phyloP scores from a whole-genome alignment of 2,888 invertebrate species.

The Lingula anatina region DNA sequence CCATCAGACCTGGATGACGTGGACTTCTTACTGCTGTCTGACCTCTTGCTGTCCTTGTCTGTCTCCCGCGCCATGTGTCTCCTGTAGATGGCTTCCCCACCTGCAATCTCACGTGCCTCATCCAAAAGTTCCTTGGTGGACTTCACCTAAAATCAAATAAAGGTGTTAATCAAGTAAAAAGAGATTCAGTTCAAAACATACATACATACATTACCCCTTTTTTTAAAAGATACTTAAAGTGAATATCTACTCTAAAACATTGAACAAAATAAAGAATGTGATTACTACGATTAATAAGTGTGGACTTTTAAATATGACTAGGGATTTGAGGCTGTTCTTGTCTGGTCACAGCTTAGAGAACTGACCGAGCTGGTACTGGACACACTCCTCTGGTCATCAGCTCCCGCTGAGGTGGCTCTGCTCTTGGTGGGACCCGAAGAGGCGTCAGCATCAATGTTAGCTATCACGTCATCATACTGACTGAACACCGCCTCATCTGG shows the following conservation, averaged over 20 bases:
- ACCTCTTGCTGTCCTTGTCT: not conserved
- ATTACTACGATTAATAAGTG: too few species aligned
- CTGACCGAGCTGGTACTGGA: not conserved
- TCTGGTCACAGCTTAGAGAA: too few species aligned
- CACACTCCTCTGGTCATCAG: not conserved
- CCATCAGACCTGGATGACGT: not conserved
- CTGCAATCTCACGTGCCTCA: slow-evolving; percentile 39
- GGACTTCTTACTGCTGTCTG: not conserved
- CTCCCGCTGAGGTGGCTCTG: not conserved
- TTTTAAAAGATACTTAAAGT: too few species aligned
- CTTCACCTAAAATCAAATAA: slow-evolving; percentile 19
- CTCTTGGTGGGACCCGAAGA: too few species aligned
- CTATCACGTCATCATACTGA: slow-evolving; percentile 27
- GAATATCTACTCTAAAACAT: too few species aligned
- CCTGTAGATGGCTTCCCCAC: slow-evolving; percentile 16
- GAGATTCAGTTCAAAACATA: too few species aligned
- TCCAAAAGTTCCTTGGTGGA: slow-evolving; percentile 42
- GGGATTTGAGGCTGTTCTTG: too few species aligned
- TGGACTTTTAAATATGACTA: too few species aligned
- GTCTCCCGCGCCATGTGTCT: not conserved
- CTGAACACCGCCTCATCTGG: slow-evolving; percentile 27
- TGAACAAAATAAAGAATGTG: too few species aligned
- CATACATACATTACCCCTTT: too few species aligned
- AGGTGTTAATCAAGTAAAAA: slow-evolving; percentile 1
- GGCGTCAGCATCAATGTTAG: slow-evolving; percentile 20